A percentile compares a stretch with the other conserved stretches of the same genome.
These are phyloP conservation scores for Macaca nemestrina DNA, from an alignment of 2,113 vertebrate genomes.

Conservation along the genomic window DNA sequence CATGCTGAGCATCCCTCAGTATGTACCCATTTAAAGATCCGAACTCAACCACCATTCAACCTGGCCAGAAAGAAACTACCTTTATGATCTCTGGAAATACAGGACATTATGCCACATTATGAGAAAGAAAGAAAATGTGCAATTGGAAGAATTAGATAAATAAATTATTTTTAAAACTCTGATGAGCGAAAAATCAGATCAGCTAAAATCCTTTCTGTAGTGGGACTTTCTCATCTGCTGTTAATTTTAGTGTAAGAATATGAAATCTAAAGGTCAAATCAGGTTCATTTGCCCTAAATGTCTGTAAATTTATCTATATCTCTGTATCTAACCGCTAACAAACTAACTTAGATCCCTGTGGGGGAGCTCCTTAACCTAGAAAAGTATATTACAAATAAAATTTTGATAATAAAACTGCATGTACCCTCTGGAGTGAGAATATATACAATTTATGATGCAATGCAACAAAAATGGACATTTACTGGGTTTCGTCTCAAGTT, in stretches of 20 bases:
- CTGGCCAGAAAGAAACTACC: background rate
- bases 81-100: background rate
- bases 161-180: constrained; percentile 29
- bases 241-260: background rate
- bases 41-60: background rate
- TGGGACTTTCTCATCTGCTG: background rate
- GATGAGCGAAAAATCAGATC: background rate
- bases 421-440: background rate
- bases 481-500: background rate
- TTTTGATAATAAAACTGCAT: background rate
- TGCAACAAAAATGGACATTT: background rate
- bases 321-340: background rate
- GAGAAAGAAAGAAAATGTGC: background rate
- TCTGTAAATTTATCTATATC: background rate
- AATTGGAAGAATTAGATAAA: background rate
- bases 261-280: background rate
- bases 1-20: background rate
- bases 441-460: background rate
- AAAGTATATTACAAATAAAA: background rate
- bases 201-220: background rate
- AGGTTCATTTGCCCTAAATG: background rate
- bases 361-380: background rate
- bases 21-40: background rate
- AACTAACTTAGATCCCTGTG: background rate
- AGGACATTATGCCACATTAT: background rate